Evolutionary conservation across 2,888 invertebrate genomes (phyloP), one percentile per base, ranked within the genome.

Genomic region (Carcina quercana): DNA sequence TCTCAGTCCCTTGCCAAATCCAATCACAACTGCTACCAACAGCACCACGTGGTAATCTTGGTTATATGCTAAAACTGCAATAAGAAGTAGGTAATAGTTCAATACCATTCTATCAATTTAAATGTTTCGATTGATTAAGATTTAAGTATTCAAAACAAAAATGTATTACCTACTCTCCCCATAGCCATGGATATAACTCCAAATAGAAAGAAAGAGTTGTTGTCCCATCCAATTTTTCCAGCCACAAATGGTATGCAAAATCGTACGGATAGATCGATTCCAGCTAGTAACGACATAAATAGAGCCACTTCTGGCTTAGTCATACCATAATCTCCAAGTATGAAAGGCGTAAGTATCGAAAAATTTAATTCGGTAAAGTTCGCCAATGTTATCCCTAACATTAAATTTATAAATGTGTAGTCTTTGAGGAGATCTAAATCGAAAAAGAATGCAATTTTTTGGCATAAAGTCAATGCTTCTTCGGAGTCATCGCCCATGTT

Each of bases 351-450:
- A 28, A 92, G 53, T 28, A 91, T 86, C 2, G 91, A 89, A 57
- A 92, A 92, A 59, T 92, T 92, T 4, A 91, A 50, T 61, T 92
- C 92, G 3, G 87, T 88, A 49, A 91, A 91, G 53, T 88, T 89
- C 0, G 91, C 91, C 21, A 91, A 70, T 1, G 90, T 91, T 28
- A 91, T 78, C 1, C 92, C 92, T 32, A 91, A 56, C 83, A 91
- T 90, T 8, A 91, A 72, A 50, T 90, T 91, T 2, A 91, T 85
- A 47, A 89, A 92, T 3, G 89, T 86, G 8, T 86, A 86, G 63
- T 92, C 91, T 45, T 87, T 87, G 32, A 92, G 61, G 29, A 92
- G 75, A 58, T 89, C 89, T 37, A 92, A 78, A 58, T 91, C 92
- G 50, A 92, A 91, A 55, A 91, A 91, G 20, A 87, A 68, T 1